A percentile compares a stretch with the other conserved stretches of the same genome.
These are phyloP conservation scores for Probaryconus sp. DNA, from an alignment of 1,140 invertebrate species.

Conservation along the genomic window DNA sequence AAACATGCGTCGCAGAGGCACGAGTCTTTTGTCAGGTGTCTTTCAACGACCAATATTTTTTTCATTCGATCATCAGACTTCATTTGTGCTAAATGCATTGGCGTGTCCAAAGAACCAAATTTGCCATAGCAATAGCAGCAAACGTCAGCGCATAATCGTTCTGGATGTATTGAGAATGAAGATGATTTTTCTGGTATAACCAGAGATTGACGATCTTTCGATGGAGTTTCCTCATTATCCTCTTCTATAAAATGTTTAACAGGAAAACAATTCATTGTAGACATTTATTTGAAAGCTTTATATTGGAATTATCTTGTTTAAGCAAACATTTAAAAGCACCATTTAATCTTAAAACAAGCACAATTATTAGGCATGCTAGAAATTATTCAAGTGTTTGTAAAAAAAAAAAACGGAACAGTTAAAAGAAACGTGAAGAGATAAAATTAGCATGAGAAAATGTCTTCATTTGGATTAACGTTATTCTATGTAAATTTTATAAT, in stretches of 20 bases:
- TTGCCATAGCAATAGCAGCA: slow-evolving; percentile 91
- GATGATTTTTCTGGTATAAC: slow-evolving; percentile 92
- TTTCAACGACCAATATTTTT: slow-evolving; percentile 86
- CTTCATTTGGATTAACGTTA: too few species aligned
- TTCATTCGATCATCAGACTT: slow-evolving; percentile 87
- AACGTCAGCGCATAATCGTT: slow-evolving; percentile 86
- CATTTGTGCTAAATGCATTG: slow-evolving; percentile 90
- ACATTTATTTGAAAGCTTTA: neutral
- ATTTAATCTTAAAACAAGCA: too few species aligned
- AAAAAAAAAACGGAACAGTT: too few species aligned
- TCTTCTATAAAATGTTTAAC: slow-evolving; percentile 69
- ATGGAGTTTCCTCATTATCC: slow-evolving; percentile 77
- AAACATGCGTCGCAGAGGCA: slow-evolving; percentile 92
- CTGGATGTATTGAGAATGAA: slow-evolving; percentile 90
- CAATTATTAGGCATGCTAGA: too few species aligned
- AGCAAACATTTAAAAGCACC: too few species aligned
- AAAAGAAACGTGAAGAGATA: too few species aligned
- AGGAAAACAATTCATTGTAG: neutral
- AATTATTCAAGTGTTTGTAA: too few species aligned
- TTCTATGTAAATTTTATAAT: too few species aligned
- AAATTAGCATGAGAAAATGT: too few species aligned
- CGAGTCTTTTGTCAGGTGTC: slow-evolving; percentile 87
- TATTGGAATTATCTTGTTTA: neutral
- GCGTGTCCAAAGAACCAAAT: slow-evolving; percentile 89
- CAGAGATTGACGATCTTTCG: slow-evolving; percentile 81